Evolutionary conservation across 2,888 invertebrate species (phyloP), one percentile per base, ranked within the genome.

Genomic region (Lathronympha strigana): DNA sequence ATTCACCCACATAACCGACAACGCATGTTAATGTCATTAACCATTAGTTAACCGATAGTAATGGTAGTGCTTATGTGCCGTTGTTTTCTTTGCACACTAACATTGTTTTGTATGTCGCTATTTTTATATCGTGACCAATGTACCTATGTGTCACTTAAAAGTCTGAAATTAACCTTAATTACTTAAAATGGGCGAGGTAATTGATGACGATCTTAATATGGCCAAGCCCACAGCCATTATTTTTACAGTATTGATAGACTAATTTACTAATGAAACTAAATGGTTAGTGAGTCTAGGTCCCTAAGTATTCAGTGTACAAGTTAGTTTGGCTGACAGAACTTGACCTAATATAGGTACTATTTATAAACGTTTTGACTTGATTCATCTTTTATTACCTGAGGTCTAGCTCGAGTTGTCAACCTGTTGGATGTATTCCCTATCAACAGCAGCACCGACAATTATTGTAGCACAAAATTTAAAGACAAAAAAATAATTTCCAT

Each of bases 41-140:
- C 50, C 33, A 40, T 25, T 45, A 11, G 21, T 21, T 43, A 43
- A 43, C 43, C 4, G 19, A 19, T 43, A 63, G 69, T 58, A 13
- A n/a, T 40, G 49, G 28, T 28, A 66, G 49, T 67, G 57, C 58
- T 80, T 79, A 75, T 79, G 68, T 69, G 84, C 82, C 63, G 72
- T 80, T 77, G 70, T 75, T 80, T 84, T 84, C 80, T 75, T 80
- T 76, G 80, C 83, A 79, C 74, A 72, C 70, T 76, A 76, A 75
- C 67, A 66, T 54, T 36, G 33, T 51, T 19, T 9, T 47, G n/a
- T 19, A 47, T 47, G 4, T 23, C 23, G 47, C n/a, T 15, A n/a
- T 36, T 15, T 54, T 53, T 51, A 6, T 28, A 28, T 31, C 31
- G 36, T 19, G 51, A 6, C 19, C 33, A 21, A 2, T 23, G 60